These are phyloP conservation scores for Pantherophis guttatus DNA, from an alignment of 2,113 vertebrate genomes.

Conservation along the genomic window DNA sequence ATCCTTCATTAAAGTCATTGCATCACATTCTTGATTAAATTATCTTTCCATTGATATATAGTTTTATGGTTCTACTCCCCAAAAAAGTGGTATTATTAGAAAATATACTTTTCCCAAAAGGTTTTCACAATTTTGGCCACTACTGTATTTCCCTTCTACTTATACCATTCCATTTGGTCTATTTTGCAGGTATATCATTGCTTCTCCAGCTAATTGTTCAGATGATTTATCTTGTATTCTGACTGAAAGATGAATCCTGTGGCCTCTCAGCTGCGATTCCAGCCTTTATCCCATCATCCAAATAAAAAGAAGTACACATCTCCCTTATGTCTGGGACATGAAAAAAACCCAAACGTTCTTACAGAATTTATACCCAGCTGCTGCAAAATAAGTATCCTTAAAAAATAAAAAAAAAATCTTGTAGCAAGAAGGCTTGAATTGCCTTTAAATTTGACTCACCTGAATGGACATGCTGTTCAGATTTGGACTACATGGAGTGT, in stretches of 20 bases:
- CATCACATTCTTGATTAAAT: too few species aligned
- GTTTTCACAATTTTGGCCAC: too few species aligned
- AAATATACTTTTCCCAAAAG: too few species aligned
- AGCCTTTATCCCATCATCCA: neutral
- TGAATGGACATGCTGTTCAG: conserved; percentile 12
- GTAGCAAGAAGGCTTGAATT: neutral
- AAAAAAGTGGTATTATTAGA: too few species aligned
- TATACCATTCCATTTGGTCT: neutral
- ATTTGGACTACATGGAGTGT: neutral
- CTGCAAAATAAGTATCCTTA: neutral
- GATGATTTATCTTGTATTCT: neutral
- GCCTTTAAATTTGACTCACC: neutral
- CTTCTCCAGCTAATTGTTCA: neutral
- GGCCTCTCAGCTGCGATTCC: neutral
- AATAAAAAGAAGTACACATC: neutral
- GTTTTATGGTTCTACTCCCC: too few species aligned
- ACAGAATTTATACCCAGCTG: neutral
- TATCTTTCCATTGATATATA: too few species aligned
- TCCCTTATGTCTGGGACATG: neutral
- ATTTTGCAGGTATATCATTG: neutral
- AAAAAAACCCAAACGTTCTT: neutral
- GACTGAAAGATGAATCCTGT: neutral
- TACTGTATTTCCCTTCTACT: neutral
- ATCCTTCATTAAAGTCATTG: too few species aligned
- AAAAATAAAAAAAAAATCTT: neutral